Conservation (phyloP, 2,113 vertebrate species). For the Macaca mulatta region DNA sequence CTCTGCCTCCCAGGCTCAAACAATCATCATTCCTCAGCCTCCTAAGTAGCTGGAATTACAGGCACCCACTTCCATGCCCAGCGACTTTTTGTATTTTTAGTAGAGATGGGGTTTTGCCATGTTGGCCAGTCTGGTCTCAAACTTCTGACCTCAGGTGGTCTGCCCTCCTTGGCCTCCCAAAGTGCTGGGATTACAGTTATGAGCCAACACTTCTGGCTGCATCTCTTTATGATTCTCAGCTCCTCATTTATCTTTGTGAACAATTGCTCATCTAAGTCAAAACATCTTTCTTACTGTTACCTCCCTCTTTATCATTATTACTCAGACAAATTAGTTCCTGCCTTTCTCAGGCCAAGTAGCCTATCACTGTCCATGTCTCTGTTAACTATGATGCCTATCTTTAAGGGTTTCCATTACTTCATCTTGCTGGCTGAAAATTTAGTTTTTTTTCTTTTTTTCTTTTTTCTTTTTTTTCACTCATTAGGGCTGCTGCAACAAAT, state of each 20-base stretch:
- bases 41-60: too few species aligned
- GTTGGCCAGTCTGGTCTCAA: too few species aligned
- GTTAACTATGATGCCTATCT: neutral
- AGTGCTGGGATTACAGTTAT: too few species aligned
- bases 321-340: neutral
- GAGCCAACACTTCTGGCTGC: neutral
- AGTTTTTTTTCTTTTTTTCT: neutral
- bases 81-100: too few species aligned
- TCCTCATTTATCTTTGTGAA: neutral
- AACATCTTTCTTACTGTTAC: neutral
- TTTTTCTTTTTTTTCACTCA: neutral
- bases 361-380: neutral
- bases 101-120: too few species aligned
- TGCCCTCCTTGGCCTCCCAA: too few species aligned
- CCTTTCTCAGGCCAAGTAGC: neutral
- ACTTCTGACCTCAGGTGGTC: too few species aligned
- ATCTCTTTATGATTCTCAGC: neutral
- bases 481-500: neutral
- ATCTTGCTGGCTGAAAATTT: neutral
- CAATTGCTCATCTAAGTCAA: neutral
- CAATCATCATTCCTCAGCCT: too few species aligned
- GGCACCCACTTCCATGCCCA: fast-evolving
- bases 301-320: neutral
- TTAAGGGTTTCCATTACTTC: neutral
- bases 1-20: too few species aligned